Base-by-base conservation (phyloP, 2,888 invertebrate genomes). In the Machimus rusticus region DNA sequence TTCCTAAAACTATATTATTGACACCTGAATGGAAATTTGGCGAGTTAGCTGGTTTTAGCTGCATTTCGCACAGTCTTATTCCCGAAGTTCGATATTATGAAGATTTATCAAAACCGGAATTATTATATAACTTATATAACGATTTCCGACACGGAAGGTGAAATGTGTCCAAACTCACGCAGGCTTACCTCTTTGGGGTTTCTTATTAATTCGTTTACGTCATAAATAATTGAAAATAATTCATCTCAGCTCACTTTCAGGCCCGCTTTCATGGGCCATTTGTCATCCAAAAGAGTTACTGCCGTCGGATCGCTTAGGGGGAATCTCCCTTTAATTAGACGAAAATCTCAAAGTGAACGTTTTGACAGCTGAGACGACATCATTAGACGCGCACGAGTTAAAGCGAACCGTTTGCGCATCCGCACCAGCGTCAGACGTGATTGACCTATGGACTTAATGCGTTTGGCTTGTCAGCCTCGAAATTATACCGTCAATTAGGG, bases 301-400 rank as follows among this genome's bases (percentile, higher is more conserved):
- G 81, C 55, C 55, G 43, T 14, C 34, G n/a, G 55, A 55, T 81
- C 43, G 34, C 31, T 51, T n/a, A 51, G 34, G 51, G 81, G 81
- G 55, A 28, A 43, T 43, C 43, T 81, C 81, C 55, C 81, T 81
- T 81, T 81, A 81, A 81, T 81, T 81, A 81, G 81, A 81, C 34
- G 81, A 34, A 81, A 81, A 51, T 81, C 81, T 81, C 81, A 28
- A 28, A 55, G 81, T 55, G 51, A 51, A 55, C 81, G 19, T 81
- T 81, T 81, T 81, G 81, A 81, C 81, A 81, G 81, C 55, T 81
- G 31, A 81, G 55, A 81, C 81, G 81, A 81, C 51, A 31, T 81
- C 81, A 81, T 81, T 81, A 81, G 81, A 81, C 51, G 81, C 81
- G 81, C 81, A 81, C 81, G 81, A 81, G 81, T 81, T 81, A 78